Percentiles rank a stretch among this genome's conserved stretches.
These are phyloP conservation scores for Aphidius gifuensis DNA, from an alignment of 1,140 invertebrate genomes.

Conservation along the genomic window DNA sequence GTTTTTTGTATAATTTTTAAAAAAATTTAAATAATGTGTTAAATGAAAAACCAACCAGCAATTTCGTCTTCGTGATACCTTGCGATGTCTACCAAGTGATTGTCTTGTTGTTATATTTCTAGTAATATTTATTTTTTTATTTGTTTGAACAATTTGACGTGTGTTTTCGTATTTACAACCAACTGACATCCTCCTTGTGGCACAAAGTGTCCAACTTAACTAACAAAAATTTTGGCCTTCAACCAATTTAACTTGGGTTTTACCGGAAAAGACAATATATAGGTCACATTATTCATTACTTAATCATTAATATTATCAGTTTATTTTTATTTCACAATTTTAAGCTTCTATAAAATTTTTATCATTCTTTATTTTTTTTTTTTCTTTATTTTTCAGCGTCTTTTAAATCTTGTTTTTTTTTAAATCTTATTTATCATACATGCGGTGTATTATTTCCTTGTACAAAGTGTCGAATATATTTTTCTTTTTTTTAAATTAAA, in stretches of 20 bases:
- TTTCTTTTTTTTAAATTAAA: no score
- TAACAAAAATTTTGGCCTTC: not conserved
- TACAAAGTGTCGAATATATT: no score
- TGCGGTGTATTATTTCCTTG: no score
- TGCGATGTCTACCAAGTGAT: slow-evolving; percentile 12
- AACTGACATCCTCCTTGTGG: slow-evolving; percentile 19
- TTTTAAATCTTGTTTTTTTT: no score
- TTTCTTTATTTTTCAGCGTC: no score
- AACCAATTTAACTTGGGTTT: not conserved
- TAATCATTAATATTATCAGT: not conserved
- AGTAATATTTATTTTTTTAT: slow-evolving; percentile 4
- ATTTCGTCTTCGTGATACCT: slow-evolving; percentile 29
- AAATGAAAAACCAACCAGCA: slow-evolving; percentile 36
- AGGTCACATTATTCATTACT: no score
- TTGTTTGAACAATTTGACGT: not conserved
- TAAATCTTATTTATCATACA: no score
- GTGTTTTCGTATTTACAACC: slow-evolving; percentile 11
- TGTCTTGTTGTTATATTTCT: slow-evolving; percentile 17
- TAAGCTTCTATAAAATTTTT: not conserved
- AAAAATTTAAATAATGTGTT: no score
- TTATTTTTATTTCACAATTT: not conserved
- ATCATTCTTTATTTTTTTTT: not conserved
- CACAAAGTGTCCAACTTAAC: not conserved
- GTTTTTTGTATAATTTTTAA: no score
- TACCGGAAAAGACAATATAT: no score